Evolutionary conservation across 2,888 invertebrate species (phyloP).

Genomic region (Odontomyia ornata): DNA sequence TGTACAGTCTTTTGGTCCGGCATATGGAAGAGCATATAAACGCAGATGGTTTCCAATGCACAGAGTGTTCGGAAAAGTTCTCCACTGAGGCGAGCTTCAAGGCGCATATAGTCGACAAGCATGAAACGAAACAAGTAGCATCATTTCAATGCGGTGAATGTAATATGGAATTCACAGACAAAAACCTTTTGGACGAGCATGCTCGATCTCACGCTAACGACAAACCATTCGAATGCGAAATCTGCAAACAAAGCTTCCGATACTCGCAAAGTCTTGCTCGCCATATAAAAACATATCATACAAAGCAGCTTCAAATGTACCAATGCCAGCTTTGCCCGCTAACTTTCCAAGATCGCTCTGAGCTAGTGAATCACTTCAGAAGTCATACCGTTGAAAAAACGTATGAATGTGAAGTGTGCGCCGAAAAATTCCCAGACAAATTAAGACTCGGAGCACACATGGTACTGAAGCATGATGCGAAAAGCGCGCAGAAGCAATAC

Average conservation of each 20-base stretch:
- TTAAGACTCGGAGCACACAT: slow-evolving; percentile 1
- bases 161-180: background rate
- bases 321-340: slow-evolving; percentile 23
- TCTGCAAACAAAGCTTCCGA: slow-evolving; percentile 25
- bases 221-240: slow-evolving; percentile 25
- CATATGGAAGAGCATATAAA: background rate
- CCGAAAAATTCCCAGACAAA: slow-evolving; percentile 23
- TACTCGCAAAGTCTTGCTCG: background rate
- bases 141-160: background rate
- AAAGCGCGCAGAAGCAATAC: background rate
- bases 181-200: background rate
- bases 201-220: background rate
- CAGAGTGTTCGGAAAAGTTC: background rate
- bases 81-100: background rate
- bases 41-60: background rate
- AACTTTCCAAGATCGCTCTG: background rate
- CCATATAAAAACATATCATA: slow-evolving; percentile 12
- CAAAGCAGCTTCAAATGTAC: background rate
- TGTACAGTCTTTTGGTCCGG: background rate
- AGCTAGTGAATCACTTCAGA: background rate
- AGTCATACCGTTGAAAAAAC: slow-evolving; percentile 30
- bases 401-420: slow-evolving; percentile 25
- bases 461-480: slow-evolving; percentile 18
- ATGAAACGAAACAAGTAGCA: background rate
- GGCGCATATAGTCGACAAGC: background rate